These are phyloP conservation scores for human (Homo sapiens) DNA, from an alignment of 2,113 vertebrate genomes.

Conservation along the genomic window DNA sequence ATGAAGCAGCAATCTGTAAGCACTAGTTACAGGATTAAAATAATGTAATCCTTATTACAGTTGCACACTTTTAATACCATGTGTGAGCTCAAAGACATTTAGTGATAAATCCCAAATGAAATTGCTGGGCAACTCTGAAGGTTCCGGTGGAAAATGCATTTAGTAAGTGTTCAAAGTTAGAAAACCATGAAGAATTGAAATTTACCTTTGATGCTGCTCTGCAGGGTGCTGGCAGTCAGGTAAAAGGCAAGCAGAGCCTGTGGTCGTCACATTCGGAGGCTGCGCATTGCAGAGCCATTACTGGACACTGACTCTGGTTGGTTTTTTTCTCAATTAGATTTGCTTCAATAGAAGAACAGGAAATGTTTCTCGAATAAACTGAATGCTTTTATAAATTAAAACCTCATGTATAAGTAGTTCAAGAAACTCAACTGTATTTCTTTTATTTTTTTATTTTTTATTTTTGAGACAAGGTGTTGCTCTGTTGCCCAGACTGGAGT, in stretches of 20 bases:
- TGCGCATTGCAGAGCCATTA: rapidly evolving
- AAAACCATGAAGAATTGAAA: slow-evolving; percentile 11
- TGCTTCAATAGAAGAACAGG: neutral
- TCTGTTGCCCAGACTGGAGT: no score
- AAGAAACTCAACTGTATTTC: neutral
- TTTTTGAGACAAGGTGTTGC: no score
- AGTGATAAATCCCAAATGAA: neutral
- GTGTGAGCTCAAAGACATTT: neutral
- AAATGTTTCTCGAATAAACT: neutral
- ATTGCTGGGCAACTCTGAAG: neutral
- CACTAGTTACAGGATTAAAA: neutral
- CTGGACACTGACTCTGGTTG: neutral
- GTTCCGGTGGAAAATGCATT: neutral
- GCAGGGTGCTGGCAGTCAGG: neutral
- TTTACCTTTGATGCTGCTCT: neutral
- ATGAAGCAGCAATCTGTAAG: neutral
- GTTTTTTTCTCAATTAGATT: neutral
- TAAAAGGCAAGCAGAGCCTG: neutral
- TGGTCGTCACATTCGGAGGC: neutral
- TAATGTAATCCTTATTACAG: neutral
- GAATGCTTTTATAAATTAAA: neutral
- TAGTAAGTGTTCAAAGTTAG: slow-evolving; percentile 42
- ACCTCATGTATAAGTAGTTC: neutral
- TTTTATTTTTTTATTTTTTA: neutral
- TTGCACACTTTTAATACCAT: neutral